A percentile compares a stretch with the other conserved stretches of the same genome.
Evolutionary conservation across 2,113 vertebrate genomes (phyloP).

Genomic region (Rhinoderma darwinii): DNA sequence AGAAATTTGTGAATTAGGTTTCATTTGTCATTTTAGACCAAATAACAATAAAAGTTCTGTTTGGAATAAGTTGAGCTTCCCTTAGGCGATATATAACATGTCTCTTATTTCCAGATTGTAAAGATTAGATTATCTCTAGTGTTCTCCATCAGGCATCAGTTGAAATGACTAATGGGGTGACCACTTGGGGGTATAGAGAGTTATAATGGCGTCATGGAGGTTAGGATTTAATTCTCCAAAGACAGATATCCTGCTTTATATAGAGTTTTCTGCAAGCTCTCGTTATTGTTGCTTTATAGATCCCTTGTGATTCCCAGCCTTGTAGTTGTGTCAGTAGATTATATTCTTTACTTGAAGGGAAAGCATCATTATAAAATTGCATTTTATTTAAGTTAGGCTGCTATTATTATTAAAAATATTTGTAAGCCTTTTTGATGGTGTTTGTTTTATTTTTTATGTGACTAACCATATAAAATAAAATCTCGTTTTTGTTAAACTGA

Average conservation of each 20-base stretch:
- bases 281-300: background rate
- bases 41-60: conserved; percentile 28
- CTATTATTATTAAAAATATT: too few relatives aligned
- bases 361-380: too few relatives aligned
- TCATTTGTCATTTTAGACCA: conserved; percentile 8
- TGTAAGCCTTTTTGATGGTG: too few relatives aligned
- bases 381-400: too few relatives aligned
- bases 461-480: too few relatives aligned
- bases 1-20: conserved; percentile 12
- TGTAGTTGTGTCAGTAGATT: too few relatives aligned
- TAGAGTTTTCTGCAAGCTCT: background rate
- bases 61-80: conserved; percentile 6
- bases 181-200: background rate
- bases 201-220: background rate
- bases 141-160: background rate
- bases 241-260: background rate
- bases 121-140: conserved; percentile 22
- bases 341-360: too few relatives aligned
- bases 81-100: background rate
- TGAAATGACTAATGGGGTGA: background rate
- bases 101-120: conserved; percentile 13
- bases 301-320: background rate
- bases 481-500: too few relatives aligned
- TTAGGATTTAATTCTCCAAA: too few relatives aligned
- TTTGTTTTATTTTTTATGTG: too few relatives aligned